Conservation (phyloP, 2,113 vertebrate genomes). For the Gnathonemus echidnorhynchus region DNA sequence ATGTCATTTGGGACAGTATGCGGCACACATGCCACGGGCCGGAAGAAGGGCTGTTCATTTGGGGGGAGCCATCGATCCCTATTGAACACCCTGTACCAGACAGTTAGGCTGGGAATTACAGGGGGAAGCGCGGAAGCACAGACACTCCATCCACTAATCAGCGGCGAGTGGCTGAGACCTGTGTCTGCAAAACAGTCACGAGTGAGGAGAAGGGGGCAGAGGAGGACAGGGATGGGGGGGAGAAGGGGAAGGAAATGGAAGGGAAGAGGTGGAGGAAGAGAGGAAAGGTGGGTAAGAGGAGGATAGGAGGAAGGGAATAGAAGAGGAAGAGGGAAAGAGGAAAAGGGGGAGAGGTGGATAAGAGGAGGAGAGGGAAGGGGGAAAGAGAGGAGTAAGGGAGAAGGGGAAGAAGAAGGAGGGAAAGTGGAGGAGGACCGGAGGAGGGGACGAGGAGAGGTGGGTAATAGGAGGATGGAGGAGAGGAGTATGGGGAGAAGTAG, state of each 20-base stretch:
- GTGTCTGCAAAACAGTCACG: neutral
- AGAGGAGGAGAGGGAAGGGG: neutral
- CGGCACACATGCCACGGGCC: neutral
- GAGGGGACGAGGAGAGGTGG: neutral
- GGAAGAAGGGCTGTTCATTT: neutral
- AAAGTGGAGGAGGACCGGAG: neutral
- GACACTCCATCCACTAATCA: neutral
- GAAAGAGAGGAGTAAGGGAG: neutral
- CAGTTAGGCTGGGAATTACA: constrained; percentile 11
- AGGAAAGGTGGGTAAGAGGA: neutral
- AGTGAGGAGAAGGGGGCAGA: neutral
- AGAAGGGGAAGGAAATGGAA: neutral
- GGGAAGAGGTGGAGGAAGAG: neutral
- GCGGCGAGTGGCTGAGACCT: neutral
- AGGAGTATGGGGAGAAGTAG: neutral
- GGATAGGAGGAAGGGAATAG: neutral
- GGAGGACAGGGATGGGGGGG: neutral
- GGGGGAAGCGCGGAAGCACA: neutral
- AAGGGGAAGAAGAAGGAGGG: neutral
- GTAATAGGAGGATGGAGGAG: neutral
- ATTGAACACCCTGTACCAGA: neutral
- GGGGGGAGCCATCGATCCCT: neutral
- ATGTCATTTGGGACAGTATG: neutral
- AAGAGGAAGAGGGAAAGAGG: neutral
- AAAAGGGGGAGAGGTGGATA: neutral